phyloP scores from a whole-genome alignment of 2,797 vertebrate species.

The Coilia nasus region DNA sequence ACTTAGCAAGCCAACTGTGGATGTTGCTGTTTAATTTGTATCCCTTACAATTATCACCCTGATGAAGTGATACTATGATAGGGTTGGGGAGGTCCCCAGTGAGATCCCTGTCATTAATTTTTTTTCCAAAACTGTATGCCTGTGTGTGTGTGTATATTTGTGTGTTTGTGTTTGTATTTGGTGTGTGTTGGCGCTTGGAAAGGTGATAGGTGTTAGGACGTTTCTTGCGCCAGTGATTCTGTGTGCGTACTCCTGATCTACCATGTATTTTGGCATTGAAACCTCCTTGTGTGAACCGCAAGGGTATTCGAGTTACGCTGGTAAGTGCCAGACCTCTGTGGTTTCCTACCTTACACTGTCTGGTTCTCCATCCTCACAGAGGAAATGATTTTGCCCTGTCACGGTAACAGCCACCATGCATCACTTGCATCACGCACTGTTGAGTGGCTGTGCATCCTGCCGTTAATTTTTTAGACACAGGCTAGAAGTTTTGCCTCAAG shows the following conservation, averaged over 20 bases:
- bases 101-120: conserved; percentile 56
- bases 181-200: conserved; percentile 31
- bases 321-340: not conserved
- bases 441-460: not conserved
- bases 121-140: not conserved
- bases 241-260: not conserved
- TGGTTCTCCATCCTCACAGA: not conserved
- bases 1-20: conserved; percentile 60
- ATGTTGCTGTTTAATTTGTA: conserved; percentile 69
- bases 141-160: conserved; percentile 11
- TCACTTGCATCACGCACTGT: not conserved
- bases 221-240: not conserved
- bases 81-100: conserved; percentile 55
- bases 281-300: not conserved
- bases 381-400: not conserved
- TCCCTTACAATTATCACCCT: conserved; percentile 65
- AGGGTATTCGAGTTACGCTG: not conserved
- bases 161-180: not conserved
- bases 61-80: conserved; percentile 60
- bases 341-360: not conserved
- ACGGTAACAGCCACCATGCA: not conserved
- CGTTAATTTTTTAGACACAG: not conserved
- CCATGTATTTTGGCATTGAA: not conserved
- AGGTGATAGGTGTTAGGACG: not conserved
- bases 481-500: not conserved